Evolutionary conservation across 2,113 vertebrate species (phyloP).

Genomic region (Lophius piscatorius): DNA sequence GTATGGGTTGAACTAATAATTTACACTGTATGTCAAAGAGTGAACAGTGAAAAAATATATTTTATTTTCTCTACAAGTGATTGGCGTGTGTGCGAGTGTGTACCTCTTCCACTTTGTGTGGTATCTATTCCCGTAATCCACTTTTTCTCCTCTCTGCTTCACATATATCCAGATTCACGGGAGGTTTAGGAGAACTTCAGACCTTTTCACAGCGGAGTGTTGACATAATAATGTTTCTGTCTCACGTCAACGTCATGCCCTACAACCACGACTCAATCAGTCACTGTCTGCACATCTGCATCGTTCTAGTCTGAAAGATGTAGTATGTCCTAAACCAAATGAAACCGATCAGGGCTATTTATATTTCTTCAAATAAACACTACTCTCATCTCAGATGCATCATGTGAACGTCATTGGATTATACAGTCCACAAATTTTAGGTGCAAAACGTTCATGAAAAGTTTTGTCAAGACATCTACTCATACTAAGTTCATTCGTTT

Average conservation of each 20-base stretch:
- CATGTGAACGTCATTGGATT: not conserved
- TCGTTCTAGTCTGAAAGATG: not conserved
- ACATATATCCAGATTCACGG: constrained; percentile 33
- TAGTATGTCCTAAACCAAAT: constrained; percentile 2
- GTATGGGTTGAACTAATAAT: constrained; percentile 28
- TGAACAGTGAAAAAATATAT: constrained; percentile 32
- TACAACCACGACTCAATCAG: not conserved
- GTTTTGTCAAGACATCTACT: not conserved
- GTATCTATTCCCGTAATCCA: constrained; percentile 89
- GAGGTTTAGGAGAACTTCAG: constrained; percentile 2
- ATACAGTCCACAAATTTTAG: not conserved
- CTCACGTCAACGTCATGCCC: not conserved
- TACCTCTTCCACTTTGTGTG: constrained; percentile 78
- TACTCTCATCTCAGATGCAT: not conserved
- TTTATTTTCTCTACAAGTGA: constrained; percentile 49
- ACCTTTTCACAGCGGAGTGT: constrained; percentile 1
- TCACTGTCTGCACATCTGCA: not conserved
- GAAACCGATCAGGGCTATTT: constrained; percentile 13
- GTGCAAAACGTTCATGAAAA: constrained; percentile 1
- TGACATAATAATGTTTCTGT: not conserved
- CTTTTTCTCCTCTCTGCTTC: constrained; percentile 18
- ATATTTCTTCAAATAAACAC: not conserved
- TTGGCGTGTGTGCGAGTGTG: constrained; percentile 21
- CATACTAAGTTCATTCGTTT: not conserved
- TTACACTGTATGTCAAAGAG: constrained; percentile 35